phyloP scores from a whole-genome alignment of 1,140 invertebrate genomes.

The Fopius arisanus region DNA sequence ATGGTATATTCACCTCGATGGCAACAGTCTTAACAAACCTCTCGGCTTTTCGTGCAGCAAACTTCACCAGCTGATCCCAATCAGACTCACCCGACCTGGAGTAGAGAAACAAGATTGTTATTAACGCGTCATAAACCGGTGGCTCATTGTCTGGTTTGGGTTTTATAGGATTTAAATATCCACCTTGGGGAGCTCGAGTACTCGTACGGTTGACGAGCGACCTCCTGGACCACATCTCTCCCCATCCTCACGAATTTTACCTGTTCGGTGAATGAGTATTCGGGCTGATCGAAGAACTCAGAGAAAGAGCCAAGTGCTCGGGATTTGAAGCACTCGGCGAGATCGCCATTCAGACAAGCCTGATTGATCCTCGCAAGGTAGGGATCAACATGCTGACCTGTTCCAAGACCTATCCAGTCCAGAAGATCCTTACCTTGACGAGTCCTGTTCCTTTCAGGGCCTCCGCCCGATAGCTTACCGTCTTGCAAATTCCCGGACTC shows the following conservation, averaged over 20 bases:
- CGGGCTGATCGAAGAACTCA: conserved; percentile 74
- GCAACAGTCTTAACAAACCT: conserved; percentile 78
- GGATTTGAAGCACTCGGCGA: conserved; percentile 83
- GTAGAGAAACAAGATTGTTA: not conserved
- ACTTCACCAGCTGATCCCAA: conserved; percentile 81
- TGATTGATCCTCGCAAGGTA: conserved; percentile 76
- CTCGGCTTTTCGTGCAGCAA: conserved; percentile 71
- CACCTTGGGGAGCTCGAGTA: conserved; percentile 71
- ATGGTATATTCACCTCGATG: conserved; percentile 75
- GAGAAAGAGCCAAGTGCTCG: conserved; percentile 76
- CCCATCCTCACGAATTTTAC: conserved; percentile 74
- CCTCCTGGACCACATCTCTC: conserved; percentile 69
- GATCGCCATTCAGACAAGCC: conserved; percentile 76
- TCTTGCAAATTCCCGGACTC: conserved; percentile 30
- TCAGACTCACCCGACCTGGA: conserved; percentile 71
- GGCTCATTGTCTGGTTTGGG: not conserved
- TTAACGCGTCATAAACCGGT: not conserved
- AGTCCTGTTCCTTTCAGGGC: conserved; percentile 35
- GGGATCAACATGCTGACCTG: conserved; percentile 75
- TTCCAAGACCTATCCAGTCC: conserved; percentile 78
- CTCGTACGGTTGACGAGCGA: conserved; percentile 67
- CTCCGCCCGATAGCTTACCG: conserved; percentile 27
- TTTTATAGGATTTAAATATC: not conserved
- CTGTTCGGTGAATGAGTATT: conserved; percentile 72
- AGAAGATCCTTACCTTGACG: conserved; percentile 72